Conservation (phyloP, 2,888 invertebrate species). For the Eutolmus rufibarbis region DNA sequence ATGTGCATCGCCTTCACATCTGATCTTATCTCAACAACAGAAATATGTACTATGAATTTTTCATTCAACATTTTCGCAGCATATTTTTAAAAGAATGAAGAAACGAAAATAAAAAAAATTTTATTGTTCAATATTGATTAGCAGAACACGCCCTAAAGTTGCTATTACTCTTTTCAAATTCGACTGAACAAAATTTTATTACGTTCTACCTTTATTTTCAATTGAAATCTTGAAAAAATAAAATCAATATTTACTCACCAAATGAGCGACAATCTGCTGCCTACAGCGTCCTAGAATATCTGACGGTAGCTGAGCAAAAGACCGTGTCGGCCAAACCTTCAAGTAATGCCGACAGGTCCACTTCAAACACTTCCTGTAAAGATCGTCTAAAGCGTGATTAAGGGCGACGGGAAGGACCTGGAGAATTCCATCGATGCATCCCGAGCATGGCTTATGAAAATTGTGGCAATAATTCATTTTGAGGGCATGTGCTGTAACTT, state of each 20-base stretch:
- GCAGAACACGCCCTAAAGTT: too few species aligned
- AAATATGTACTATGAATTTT: too few species aligned
- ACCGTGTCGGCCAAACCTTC: conserved; percentile 89
- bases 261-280: conserved; percentile 80
- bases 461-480: conserved; percentile 91
- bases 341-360: conserved; percentile 90
- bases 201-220: not conserved
- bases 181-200: not conserved
- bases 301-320: conserved; percentile 84
- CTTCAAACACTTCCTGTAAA: conserved; percentile 82
- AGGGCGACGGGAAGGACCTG: conserved; percentile 87
- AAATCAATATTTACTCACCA: conserved; percentile 63
- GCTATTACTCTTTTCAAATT: too few species aligned
- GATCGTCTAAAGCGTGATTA: conserved; percentile 85
- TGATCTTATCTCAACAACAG: too few species aligned
- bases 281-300: conserved; percentile 85
- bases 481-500: conserved; percentile 87
- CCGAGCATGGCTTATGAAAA: conserved; percentile 92
- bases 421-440: conserved; percentile 84
- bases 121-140: too few species aligned
- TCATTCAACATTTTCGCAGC: too few species aligned
- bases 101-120: too few species aligned
- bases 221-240: not conserved
- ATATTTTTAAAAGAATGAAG: too few species aligned
- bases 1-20: too few species aligned